Evolutionary conservation across 2,113 vertebrate species (phyloP).

Genomic region (Athene cunicularia): DNA sequence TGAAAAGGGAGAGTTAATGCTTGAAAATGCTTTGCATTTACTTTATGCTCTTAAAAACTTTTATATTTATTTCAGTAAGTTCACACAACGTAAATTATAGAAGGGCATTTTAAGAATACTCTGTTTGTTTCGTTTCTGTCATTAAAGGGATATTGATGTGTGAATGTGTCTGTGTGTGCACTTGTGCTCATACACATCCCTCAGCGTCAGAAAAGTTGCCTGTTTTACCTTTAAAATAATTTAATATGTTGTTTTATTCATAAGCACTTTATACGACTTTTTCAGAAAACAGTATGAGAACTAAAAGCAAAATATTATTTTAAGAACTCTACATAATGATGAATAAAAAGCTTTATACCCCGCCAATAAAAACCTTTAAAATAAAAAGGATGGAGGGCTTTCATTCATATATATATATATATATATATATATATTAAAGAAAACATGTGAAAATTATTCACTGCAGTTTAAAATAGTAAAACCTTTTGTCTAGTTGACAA

Average conservation of each 20-base stretch:
- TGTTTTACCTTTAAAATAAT: constrained; percentile 26
- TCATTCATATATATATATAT: not conserved
- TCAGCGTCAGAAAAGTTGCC: not conserved
- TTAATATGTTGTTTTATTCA: constrained; percentile 50
- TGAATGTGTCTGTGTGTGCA: not conserved
- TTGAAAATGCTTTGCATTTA: constrained; percentile 31
- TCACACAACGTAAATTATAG: not conserved
- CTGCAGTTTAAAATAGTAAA: not conserved
- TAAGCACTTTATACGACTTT: not conserved
- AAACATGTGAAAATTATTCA: constrained; percentile 16
- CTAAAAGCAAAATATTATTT: constrained; percentile 37
- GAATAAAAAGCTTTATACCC: not conserved
- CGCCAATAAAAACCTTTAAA: not conserved
- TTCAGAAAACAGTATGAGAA: not conserved
- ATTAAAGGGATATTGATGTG: not conserved
- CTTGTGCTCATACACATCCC: not conserved
- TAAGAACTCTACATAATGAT: not conserved
- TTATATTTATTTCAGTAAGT: constrained; percentile 22
- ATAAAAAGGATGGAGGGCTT: not conserved
- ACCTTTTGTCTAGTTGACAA: constrained; percentile 81
- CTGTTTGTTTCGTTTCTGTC: not conserved
- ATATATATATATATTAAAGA: not conserved
- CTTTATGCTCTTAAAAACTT: constrained; percentile 28
- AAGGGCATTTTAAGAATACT: not conserved
- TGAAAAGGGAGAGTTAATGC: constrained; percentile 64